Evolutionary conservation across 1,140 invertebrate species (phyloP).

Genomic region (Pachypsylla venusta): DNA sequence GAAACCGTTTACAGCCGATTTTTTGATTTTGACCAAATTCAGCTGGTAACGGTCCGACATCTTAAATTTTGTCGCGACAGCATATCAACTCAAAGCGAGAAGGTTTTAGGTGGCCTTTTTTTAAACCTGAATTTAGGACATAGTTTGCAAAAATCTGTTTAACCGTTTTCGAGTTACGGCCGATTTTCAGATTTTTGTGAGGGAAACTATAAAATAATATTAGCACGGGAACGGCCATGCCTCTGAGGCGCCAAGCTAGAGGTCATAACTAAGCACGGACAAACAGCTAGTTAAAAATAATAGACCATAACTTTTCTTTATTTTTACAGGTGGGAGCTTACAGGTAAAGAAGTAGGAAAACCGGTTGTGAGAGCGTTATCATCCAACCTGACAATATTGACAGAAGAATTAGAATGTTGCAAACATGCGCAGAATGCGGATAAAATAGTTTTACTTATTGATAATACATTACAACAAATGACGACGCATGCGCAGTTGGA

Average conservation of each 20-base stretch:
- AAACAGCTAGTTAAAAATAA: too few relatives aligned
- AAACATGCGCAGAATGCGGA: not conserved
- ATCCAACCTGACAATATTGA: not conserved
- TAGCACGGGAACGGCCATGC: too few relatives aligned
- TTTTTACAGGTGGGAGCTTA: not conserved
- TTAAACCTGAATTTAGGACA: too few relatives aligned
- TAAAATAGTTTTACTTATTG: not conserved
- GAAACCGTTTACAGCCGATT: too few relatives aligned
- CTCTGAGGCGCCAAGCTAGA: too few relatives aligned
- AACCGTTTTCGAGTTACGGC: not conserved
- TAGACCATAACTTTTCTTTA: not conserved
- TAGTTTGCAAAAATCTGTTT: too few relatives aligned
- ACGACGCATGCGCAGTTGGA: constrained; percentile 4
- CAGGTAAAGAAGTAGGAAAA: not conserved
- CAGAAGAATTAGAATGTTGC: not conserved
- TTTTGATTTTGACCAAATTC: too few relatives aligned
- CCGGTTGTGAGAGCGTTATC: not conserved
- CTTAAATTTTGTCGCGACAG: too few relatives aligned
- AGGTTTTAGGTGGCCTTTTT: too few relatives aligned
- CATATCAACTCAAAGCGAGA: too few relatives aligned
- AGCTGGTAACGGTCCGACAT: too few relatives aligned
- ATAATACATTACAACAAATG: not conserved
- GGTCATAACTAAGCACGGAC: too few relatives aligned
- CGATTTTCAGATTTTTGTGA: not conserved
- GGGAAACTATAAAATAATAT: not conserved